Evolutionary conservation across 2,113 vertebrate genomes (phyloP).

Genomic region (Ardeotis arabs): DNA sequence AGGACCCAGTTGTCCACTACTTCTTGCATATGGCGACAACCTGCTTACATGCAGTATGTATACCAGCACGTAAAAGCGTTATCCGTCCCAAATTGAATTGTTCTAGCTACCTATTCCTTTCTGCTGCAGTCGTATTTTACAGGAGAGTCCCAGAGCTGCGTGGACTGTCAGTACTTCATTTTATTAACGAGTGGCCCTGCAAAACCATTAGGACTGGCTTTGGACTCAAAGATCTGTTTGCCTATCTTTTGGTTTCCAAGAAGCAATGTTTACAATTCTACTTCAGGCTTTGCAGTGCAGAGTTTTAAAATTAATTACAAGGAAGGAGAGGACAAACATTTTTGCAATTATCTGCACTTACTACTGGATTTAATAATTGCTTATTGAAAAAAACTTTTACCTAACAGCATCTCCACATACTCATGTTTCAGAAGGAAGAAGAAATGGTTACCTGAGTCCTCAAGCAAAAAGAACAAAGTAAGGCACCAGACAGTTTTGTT

Average conservation of each 20-base stretch:
- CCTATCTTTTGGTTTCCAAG: background rate
- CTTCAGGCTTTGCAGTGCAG: background rate
- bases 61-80: background rate
- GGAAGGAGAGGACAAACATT: background rate
- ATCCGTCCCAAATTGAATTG: background rate
- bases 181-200: background rate
- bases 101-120: background rate
- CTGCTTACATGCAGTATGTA: no score
- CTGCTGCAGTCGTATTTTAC: background rate
- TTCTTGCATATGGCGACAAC: background rate
- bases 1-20: background rate
- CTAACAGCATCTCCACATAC: background rate
- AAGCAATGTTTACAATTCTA: background rate
- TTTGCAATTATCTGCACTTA: background rate
- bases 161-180: background rate
- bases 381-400: background rate
- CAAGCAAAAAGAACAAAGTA: background rate
- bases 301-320: background rate
- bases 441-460: background rate
- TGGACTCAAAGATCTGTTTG: background rate
- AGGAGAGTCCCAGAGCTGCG: background rate
- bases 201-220: background rate
- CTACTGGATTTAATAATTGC: background rate
- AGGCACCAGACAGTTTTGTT: background rate
- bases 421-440: background rate